Percentiles rank a stretch among this genome's conserved stretches.
Conservation (phyloP, 2,888 invertebrate species). For the Lacanobia oleracea region DNA sequence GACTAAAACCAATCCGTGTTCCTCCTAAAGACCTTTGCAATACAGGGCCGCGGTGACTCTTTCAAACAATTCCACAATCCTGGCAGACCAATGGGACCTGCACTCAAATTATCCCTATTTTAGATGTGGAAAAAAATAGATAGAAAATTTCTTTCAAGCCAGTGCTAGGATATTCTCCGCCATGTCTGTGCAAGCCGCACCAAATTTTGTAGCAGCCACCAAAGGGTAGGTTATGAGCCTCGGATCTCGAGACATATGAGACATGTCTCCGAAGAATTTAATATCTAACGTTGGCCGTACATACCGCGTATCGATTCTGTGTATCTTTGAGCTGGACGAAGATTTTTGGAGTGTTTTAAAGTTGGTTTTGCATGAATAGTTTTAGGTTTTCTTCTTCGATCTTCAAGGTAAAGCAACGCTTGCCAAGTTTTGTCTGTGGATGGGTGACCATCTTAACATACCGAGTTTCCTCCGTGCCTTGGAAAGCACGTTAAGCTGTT, state of each 20-base stretch:
- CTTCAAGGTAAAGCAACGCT: no score
- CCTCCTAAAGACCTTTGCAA: no score
- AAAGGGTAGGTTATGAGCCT: conserved; percentile 51
- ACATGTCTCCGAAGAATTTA: conserved; percentile 69
- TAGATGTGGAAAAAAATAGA: neutral
- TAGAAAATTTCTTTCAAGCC: conserved; percentile 5
- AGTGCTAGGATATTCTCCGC: conserved; percentile 13
- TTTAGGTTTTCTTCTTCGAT: no score
- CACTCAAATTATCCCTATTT: no score
- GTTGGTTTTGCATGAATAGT: neutral
- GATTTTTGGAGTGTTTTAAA: conserved; percentile 22
- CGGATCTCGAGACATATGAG: conserved; percentile 56
- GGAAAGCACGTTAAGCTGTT: no score
- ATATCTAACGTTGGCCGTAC: conserved; percentile 63
- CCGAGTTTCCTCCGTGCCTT: no score
- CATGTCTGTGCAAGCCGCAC: conserved; percentile 40
- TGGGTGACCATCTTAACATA: no score
- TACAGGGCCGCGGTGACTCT: no score
- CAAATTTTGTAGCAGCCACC: conserved; percentile 49
- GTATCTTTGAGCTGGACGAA: conserved; percentile 12
- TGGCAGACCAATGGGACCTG: no score
- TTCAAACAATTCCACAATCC: no score
- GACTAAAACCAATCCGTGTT: no score
- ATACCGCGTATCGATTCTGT: conserved; percentile 51
- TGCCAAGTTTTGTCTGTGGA: no score